Evolutionary conservation across 2,888 invertebrate genomes (phyloP).

Genomic region (Malthinus seriepunctatus): DNA sequence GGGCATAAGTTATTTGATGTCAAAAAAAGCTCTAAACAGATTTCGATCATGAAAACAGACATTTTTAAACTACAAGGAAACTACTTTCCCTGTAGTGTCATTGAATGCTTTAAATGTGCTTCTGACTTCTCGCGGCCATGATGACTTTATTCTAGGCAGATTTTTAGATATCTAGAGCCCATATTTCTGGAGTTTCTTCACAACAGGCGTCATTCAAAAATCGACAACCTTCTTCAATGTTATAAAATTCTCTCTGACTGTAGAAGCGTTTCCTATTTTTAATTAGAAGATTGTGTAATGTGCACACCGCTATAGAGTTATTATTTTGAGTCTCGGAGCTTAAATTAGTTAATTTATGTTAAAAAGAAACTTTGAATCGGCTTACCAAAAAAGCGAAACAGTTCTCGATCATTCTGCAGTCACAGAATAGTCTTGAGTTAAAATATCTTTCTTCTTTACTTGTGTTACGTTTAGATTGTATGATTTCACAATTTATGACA

Average conservation of each 20-base stretch:
- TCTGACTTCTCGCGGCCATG: constrained; percentile 1
- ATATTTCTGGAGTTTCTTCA: neutral
- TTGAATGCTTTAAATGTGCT: neutral
- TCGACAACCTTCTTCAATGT: neutral
- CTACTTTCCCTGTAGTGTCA: neutral
- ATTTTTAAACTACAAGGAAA: no score
- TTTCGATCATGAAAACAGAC: no score
- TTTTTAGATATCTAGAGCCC: neutral
- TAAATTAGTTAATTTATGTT: neutral
- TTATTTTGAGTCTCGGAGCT: neutral
- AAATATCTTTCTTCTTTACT: neutral
- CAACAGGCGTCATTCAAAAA: neutral
- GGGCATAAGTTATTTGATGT: no score
- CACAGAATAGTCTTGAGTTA: neutral
- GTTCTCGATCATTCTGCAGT: neutral
- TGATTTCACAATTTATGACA: neutral
- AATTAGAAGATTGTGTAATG: neutral
- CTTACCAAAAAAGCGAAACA: neutral
- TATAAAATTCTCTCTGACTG: neutral
- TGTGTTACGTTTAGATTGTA: neutral
- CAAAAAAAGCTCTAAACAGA: no score
- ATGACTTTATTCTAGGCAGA: neutral
- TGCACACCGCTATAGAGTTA: neutral
- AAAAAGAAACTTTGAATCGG: neutral
- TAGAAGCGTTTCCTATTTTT: neutral